phyloP scores from a whole-genome alignment of 2,797 vertebrate species.

The Acipenser ruthenus region DNA sequence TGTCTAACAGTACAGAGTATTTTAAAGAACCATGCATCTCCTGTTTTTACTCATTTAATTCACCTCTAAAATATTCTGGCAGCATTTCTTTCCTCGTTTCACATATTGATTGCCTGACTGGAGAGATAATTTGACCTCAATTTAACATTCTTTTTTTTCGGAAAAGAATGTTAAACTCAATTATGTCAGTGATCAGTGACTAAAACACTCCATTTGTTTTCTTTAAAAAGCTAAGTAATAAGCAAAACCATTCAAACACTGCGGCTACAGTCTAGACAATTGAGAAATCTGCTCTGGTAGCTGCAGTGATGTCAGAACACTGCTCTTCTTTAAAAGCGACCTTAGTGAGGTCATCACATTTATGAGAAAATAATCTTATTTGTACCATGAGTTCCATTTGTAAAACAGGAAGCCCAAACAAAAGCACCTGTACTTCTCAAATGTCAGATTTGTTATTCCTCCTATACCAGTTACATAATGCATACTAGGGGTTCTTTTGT shows the following conservation, averaged over 20 bases:
- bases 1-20: constrained; percentile 33
- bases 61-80: constrained; percentile 60
- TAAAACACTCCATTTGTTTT: constrained; percentile 66
- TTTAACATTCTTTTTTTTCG: constrained; percentile 56
- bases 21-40: constrained; percentile 32
- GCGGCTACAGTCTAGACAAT: constrained; percentile 13
- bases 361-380: too few relatives aligned
- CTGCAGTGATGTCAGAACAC: constrained; percentile 54
- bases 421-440: too few relatives aligned
- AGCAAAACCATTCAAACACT: constrained; percentile 12
- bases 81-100: constrained; percentile 70
- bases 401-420: too few relatives aligned
- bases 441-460: too few relatives aligned
- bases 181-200: constrained; percentile 65
- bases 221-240: constrained; percentile 20
- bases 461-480: too few relatives aligned
- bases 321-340: too few relatives aligned
- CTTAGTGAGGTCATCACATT: too few relatives aligned
- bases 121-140: constrained; percentile 68
- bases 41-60: constrained; percentile 66
- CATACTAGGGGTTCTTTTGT: too few relatives aligned
- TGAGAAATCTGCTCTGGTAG: constrained; percentile 40
- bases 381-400: too few relatives aligned
- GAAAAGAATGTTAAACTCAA: constrained; percentile 73
- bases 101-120: constrained; percentile 76